Conservation (phyloP, 2,888 invertebrate species). For the Lottia scabra region DNA sequence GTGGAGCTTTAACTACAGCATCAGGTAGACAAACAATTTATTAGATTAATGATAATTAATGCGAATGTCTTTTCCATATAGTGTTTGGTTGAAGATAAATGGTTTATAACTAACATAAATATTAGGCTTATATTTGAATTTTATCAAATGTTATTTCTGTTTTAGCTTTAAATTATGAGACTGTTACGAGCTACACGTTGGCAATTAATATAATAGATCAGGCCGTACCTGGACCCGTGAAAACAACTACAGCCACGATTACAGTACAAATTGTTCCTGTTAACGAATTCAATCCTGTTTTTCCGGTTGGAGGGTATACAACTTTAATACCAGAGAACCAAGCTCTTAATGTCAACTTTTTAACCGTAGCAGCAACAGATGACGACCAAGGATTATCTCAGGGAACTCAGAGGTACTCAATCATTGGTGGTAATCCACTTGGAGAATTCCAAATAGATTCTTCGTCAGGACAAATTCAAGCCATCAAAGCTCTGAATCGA, state of each 20-base stretch:
- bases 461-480: neutral
- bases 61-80: too few relatives aligned
- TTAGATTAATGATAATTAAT: neutral
- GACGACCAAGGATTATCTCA: neutral
- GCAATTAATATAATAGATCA: slow-evolving; percentile 73
- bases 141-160: slow-evolving; percentile 8
- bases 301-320: slow-evolving; percentile 23
- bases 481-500: slow-evolving; percentile 7
- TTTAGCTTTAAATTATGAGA: slow-evolving; percentile 38
- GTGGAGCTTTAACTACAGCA: slow-evolving; percentile 31
- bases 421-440: slow-evolving; percentile 1
- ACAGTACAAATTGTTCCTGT: slow-evolving; percentile 35
- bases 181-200: slow-evolving; percentile 25
- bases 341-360: neutral
- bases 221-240: slow-evolving; percentile 30
- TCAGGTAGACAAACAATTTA: slow-evolving; percentile 12
- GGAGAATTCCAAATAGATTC: neutral
- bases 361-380: slow-evolving; percentile 3
- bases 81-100: too few relatives aligned
- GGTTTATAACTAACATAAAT: too few relatives aligned
- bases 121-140: too few relatives aligned
- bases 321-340: slow-evolving; percentile 29
- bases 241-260: slow-evolving; percentile 27
- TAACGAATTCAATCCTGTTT: slow-evolving; percentile 41
- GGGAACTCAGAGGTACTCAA: slow-evolving; percentile 13